Base-by-base conservation (phyloP, 2,888 invertebrate genomes). In the Clusia tigrina region DNA sequence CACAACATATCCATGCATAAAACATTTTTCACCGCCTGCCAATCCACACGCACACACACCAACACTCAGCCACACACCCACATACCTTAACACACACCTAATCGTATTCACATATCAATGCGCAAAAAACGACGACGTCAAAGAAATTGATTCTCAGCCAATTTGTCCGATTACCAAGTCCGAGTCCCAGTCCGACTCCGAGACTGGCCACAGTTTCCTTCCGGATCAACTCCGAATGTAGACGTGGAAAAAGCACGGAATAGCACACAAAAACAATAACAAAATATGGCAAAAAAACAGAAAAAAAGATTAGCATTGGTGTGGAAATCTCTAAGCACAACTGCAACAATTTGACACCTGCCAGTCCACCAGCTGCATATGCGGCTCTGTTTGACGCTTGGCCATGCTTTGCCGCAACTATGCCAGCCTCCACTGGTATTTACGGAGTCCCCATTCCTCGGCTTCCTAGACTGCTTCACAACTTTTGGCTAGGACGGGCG, bases 91-190 rank as follows among this genome's bases (percentile, higher is more conserved):
- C 6, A 51, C n/a, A 37, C n/a, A 56, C 23, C n/a, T 6, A 42
- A 15, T 61, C 20, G 38, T 17, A 51, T 54, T 26, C 46, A 32
- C 12, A 32, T 12, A 9, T 42, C 42, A 42, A 10, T 42, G 42
- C 42, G 42, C 42, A 42, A 42, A 42, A 42, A 42, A 42, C 9
- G n/a, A 42, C 42, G 42, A 57, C 69, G 56, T 54, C 63, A 68
- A 73, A 74, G 65, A 78, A 76, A 76, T 78, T 78, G 78, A 76
- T 76, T 78, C 75, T 77, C 77, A 72, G 76, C 71, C 76, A 78
- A 77, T 76, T 78, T 76, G 77, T 74, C 68, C 74, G 74, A 74
- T 78, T 76, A 78, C 78, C 70, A 75, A 71, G 73, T 73, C 74
- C 66, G n/a, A n/a, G n/a, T n/a, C n/a, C n/a, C n/a, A n/a, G n/a